Base-by-base conservation (phyloP, 2,888 invertebrate species). In the Macaria liturata region DNA sequence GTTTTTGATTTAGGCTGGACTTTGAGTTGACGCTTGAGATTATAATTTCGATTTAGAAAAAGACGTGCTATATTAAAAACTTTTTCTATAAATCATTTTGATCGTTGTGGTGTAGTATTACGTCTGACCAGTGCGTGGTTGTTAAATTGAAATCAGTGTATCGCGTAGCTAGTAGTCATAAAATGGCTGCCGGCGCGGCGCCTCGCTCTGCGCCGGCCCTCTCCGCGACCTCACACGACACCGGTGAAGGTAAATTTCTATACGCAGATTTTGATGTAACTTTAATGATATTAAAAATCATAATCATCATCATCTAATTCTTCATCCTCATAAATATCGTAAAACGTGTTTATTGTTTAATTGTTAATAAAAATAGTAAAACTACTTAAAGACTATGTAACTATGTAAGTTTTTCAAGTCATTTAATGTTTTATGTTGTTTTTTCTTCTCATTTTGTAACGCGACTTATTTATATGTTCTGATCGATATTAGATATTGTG, bases 331-430 rank as follows among this genome's bases (percentile, higher is more conserved):
- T 79, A 80, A 86, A 88, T 86, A 88, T 78, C 78, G 85, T 80
- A 85, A 85, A 86, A 83, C 71, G 63, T 74, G 68, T 69, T 76
- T 74, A 67, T 63, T 75, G 66, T 71, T 72, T 74, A 69, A 69
- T 75, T 77, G 72, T 77, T 75, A 74, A 81, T 83, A 86, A 88
- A 84, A 85, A 84, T 76, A 76, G 86, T 83, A 86, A 86, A 88
- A 86, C 76, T 76, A 80, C 77, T 80, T 78, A 80, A 84, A 82
- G 80, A 84, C 82, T 84, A 80, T 71, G 71, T 84, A 79, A 80
- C 51, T 55, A 49, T 55, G 55, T 60, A 60, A 60, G 81, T 71
- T 81, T 79, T 81, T 83, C 81, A 81, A 83, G 83, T 84, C 84
- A 80, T 80, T 76, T 80, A 75, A 70, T 76, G 67, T 45, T 42